Evolutionary conservation across 92 coral and sea anemone species (phyloP), one percentile per base, ranked within the genome.

Genomic region (Pocillopora grandis): DNA sequence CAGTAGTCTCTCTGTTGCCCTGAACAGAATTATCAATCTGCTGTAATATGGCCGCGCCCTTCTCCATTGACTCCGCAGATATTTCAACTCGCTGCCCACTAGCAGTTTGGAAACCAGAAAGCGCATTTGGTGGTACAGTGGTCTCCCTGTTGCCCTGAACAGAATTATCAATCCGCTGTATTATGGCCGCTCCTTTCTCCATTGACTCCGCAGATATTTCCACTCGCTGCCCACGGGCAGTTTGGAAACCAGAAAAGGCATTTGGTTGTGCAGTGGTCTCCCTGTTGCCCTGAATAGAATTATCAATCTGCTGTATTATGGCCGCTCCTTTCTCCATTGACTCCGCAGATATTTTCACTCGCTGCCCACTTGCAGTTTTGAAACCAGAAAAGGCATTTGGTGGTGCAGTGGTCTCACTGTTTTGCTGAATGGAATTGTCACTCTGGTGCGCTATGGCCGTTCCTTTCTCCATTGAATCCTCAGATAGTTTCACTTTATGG

Each of bases 261-360:
- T 12, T 52, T 52, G 13, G 17, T 14, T 14, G 37, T 55, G 62
- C 16, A 13, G 0, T 21, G 27, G 14, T 75, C 17, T 9, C 62
- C 42, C 21, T 58, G 62, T 61, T 11, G 7, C 7, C 31, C 18
- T 42, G 17, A 20, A 49, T 61, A n/a, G 42, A 14, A 63, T 56
- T 13, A 18, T 76, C 75, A 52, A 64, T 48, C 17, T 73, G 23
- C n/a, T 31, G 77, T 77, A 89, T 37, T 42, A 84, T 77, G 9
- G 77, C 70, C 59, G 80, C 81, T 3, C 91, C 93, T 82, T 91
- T 91, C 62, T 76, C 49, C 17, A 90, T 56, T 0, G 95, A 77
- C 52, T 85, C 94, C 77, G 87, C 83, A 4, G 93, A 86, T 18
- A 92, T 79, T 62, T 52, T 69, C 2, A 90, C 89, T 2, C 71